Evolutionary conservation across 1,140 invertebrate genomes (phyloP).

Genomic region (Maniola jurtina): DNA sequence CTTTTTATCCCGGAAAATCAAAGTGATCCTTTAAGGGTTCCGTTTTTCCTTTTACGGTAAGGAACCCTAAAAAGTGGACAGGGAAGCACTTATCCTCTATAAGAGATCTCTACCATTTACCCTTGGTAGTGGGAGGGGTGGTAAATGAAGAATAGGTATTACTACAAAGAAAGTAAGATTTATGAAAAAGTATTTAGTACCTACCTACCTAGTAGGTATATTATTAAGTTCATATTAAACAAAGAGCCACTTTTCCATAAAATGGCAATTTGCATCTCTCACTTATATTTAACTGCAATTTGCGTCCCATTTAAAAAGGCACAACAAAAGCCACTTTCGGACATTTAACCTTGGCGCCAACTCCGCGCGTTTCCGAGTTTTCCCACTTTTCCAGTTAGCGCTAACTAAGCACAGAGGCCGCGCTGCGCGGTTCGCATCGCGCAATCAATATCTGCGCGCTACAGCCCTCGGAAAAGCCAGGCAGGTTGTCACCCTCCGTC

Average conservation of each 20-base stretch:
- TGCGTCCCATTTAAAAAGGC: not conserved
- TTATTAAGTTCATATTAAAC: conserved; percentile 9
- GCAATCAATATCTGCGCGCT: conserved; percentile 71
- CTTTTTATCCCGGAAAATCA: too few relatives aligned
- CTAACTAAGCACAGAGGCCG: conserved; percentile 51
- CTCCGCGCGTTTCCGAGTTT: conserved; percentile 44
- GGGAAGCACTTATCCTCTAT: too few relatives aligned
- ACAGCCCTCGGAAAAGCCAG: conserved; percentile 40
- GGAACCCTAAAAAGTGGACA: too few relatives aligned
- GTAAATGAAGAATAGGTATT: too few relatives aligned
- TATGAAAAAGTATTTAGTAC: too few relatives aligned
- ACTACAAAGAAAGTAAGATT: too few relatives aligned
- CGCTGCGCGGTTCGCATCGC: conserved; percentile 41
- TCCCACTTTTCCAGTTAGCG: conserved; percentile 47
- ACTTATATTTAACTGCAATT: conserved; percentile 1
- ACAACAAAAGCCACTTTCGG: conserved; percentile 5
- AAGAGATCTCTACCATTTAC: too few relatives aligned
- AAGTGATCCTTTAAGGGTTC: too few relatives aligned
- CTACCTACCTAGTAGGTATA: too few relatives aligned
- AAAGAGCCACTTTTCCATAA: not conserved
- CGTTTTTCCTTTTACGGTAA: too few relatives aligned
- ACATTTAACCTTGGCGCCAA: conserved; percentile 50
- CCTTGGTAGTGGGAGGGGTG: too few relatives aligned
- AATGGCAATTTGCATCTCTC: not conserved
- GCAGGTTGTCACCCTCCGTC: conserved; percentile 62